Conservation (phyloP, 1,140 invertebrate genomes). For the Archivesica marissinica region DNA sequence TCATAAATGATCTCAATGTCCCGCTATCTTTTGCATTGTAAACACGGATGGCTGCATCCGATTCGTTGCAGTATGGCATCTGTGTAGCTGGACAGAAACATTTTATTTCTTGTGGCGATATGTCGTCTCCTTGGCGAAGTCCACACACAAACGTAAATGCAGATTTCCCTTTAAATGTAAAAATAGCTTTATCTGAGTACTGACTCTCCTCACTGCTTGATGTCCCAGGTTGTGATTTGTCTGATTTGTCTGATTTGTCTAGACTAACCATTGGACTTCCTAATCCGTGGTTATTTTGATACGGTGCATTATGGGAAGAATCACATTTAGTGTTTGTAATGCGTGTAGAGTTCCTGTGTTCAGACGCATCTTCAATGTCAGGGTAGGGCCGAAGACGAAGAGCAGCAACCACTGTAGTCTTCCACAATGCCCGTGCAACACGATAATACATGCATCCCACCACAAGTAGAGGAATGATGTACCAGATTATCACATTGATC, state of each 20-base stretch:
- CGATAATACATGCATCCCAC: constrained; percentile 94
- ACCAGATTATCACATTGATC: constrained; percentile 85
- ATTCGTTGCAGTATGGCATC: neutral
- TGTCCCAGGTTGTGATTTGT: neutral
- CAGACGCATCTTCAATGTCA: constrained; percentile 28
- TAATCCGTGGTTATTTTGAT: too few relatives aligned
- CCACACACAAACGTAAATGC: neutral
- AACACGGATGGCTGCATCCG: neutral
- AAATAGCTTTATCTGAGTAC: neutral
- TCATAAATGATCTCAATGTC: neutral
- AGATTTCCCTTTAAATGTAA: constrained; percentile 22
- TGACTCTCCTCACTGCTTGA: constrained; percentile 5
- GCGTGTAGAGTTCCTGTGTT: neutral
- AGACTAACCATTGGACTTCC: neutral
- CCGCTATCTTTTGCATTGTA: neutral
- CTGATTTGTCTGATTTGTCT: neutral
- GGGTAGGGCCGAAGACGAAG: constrained; percentile 22
- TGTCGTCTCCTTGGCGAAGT: neutral
- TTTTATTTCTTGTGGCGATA: neutral
- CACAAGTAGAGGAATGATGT: constrained; percentile 91
- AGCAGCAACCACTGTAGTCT: constrained; percentile 57
- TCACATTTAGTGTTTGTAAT: neutral
- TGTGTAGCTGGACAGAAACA: neutral
- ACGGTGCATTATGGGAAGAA: neutral
- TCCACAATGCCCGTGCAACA: constrained; percentile 87